phyloP scores from a whole-genome alignment of 1,140 invertebrate species.

The Hesperophylax magnus region DNA sequence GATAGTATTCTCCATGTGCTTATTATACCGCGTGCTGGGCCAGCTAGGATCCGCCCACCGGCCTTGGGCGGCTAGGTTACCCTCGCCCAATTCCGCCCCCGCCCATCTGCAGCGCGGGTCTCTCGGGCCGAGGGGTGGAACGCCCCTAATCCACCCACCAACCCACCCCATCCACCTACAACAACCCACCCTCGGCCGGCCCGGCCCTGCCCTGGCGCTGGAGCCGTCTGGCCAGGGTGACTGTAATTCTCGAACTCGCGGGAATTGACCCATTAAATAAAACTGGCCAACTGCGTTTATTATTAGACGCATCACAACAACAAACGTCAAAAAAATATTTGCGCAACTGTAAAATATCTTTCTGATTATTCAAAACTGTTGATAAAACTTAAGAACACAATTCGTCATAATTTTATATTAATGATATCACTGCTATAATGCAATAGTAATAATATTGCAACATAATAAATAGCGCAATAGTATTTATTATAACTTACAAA shows the following conservation, averaged over 20 bases:
- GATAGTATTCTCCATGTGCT: slow-evolving; percentile 17
- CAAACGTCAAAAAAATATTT: too few species aligned
- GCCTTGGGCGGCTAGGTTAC: slow-evolving; percentile 15
- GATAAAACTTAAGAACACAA: too few species aligned
- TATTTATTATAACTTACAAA: too few species aligned
- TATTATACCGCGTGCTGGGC: not conserved
- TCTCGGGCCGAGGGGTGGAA: not conserved
- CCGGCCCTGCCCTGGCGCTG: not conserved
- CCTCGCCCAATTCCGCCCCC: not conserved
- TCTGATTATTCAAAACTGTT: too few species aligned
- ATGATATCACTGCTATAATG: too few species aligned
- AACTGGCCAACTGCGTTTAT: too few species aligned
- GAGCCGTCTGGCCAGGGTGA: not conserved
- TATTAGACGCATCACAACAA: too few species aligned
- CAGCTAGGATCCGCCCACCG: slow-evolving; percentile 1
- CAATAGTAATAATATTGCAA: too few species aligned
- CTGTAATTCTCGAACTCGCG: not conserved
- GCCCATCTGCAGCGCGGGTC: not conserved
- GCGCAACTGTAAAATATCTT: too few species aligned
- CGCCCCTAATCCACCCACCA: not conserved
- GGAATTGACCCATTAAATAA: not conserved
- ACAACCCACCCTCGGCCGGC: not conserved
- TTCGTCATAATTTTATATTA: too few species aligned
- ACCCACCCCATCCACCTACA: not conserved
- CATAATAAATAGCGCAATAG: too few species aligned